Evolutionary conservation across 2,797 vertebrate genomes (phyloP).

Genomic region (Pseudotriccus pelzelni): DNA sequence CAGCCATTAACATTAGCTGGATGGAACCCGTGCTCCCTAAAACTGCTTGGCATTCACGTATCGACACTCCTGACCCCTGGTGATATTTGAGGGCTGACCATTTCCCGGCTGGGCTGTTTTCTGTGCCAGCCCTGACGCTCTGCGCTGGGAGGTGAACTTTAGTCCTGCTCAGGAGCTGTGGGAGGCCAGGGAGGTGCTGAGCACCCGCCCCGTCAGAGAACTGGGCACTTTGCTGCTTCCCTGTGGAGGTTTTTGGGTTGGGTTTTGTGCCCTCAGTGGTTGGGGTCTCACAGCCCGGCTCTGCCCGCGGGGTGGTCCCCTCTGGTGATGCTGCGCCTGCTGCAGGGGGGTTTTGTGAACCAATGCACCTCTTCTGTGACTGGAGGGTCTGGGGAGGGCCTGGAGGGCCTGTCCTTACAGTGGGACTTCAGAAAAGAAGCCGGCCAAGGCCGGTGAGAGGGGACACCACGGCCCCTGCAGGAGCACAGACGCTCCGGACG

Average conservation of each 20-base stretch:
- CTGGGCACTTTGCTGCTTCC: fast-evolving
- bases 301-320: not conserved
- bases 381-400: not conserved
- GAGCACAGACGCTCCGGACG: not conserved
- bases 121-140: fast-evolving
- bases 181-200: no score
- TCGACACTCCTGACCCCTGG: not conserved
- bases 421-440: not conserved
- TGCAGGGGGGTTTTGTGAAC: not conserved
- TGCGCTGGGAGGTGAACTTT: not conserved
- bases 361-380: not conserved
- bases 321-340: not conserved
- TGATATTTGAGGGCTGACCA: not conserved
- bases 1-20: not conserved
- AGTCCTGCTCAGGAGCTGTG: not conserved
- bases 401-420: not conserved
- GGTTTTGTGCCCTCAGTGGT: fast-evolving
- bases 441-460: not conserved
- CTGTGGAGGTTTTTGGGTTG: not conserved
- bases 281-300: not conserved
- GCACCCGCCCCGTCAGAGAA: not conserved
- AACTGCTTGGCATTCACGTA: not conserved
- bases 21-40: not conserved
- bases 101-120: not conserved
- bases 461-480: not conserved